Evolutionary conservation across 2,888 invertebrate genomes (phyloP), one percentile per base, ranked within the genome.

Genomic region (Sinohyriopsis cumingii): DNA sequence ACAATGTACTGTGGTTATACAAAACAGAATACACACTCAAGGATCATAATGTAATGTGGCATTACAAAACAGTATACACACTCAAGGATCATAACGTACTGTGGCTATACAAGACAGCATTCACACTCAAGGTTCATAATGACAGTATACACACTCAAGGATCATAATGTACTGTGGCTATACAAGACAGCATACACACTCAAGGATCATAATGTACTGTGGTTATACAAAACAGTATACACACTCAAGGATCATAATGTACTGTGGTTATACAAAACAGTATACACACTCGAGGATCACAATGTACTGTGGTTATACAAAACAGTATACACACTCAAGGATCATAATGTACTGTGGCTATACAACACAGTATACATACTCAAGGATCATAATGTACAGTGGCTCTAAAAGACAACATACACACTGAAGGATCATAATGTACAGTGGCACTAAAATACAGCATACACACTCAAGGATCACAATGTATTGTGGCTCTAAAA

Each of bases 301-400:
- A 9, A 78, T 57, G 65, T 77, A 82, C 72, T 82, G 82, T 33
- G 79, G 76, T 81, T 82, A 54, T 77, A 74, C n/a, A 67, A 45
- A 12, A 45, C 45, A 45, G 45, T 3, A 45, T 12, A 45, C 2
- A 67, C 80, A 80, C 64, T 80, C 79, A 65, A 80, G 80, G 63
- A 82, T 79, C 70, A 81, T 79, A 9, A 78, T 57, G 65, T 77
- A 82, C 72, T 82, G 82, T 53, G 79, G 76, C 82, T 82, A 68
- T 55, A 78, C 74, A 24, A 67, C 12, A 45, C 12, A 12, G 45
- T 3, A 45, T 12, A 45, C 2, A 67, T 79, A 80, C 64, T 80
- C 79, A 65, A 79, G 80, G 63, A 82, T 80, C 70, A 82, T 79
- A 9, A 78, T 59, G 65, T 77, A 82, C 72, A 81, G 82, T 33